These are phyloP conservation scores for Apeira syringaria DNA, from an alignment of 2,888 invertebrate species.

Conservation along the genomic window DNA sequence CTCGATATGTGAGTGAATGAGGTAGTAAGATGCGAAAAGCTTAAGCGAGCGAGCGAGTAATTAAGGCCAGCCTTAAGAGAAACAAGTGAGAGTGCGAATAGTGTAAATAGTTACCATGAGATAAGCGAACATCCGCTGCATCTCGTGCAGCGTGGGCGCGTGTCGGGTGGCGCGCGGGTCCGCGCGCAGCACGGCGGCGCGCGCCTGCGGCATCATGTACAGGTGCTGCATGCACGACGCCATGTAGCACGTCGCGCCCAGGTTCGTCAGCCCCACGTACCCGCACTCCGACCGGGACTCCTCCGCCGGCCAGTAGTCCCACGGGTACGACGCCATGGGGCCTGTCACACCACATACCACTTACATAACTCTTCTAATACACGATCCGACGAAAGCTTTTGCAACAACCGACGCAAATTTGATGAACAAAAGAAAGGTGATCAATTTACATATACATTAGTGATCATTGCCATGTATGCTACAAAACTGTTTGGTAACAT, in stretches of 20 bases:
- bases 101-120: constrained; percentile 84
- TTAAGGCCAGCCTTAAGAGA: too few species aligned
- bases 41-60: too few species aligned
- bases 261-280: constrained; percentile 96
- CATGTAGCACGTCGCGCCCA: constrained; percentile 99
- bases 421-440: too few species aligned
- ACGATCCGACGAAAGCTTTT: too few species aligned
- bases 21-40: too few species aligned
- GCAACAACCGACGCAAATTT: too few species aligned
- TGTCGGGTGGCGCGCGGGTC: constrained; percentile 91
- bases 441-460: too few species aligned
- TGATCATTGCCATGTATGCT: too few species aligned
- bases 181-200: constrained; percentile 91
- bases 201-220: constrained; percentile 98
- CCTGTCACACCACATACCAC: constrained; percentile 66
- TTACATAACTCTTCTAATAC: too few species aligned
- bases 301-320: constrained; percentile 99
- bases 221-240: constrained; percentile 98
- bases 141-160: constrained; percentile 91
- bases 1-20: too few species aligned
- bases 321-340: constrained; percentile 93
- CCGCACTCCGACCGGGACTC: constrained; percentile 97
- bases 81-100: too few species aligned
- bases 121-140: constrained; percentile 98
- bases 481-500: too few species aligned